A percentile compares a stretch with the other conserved stretches of the same genome.
Conservation (phyloP, 2,113 vertebrate genomes). For the Pyrgilauda ruficollis region DNA sequence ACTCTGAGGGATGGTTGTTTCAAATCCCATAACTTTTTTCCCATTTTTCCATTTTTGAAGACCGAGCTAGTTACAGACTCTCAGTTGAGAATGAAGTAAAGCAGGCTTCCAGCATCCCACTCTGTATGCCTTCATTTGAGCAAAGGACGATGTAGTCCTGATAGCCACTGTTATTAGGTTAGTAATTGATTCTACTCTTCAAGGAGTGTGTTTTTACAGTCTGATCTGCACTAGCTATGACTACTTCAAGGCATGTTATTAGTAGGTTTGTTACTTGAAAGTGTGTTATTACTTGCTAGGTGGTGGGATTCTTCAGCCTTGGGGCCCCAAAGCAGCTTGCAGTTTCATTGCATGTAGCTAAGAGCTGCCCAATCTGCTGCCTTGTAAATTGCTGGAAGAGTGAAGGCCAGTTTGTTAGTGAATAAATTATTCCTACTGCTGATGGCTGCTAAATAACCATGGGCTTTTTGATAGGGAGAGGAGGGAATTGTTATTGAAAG, state of each 20-base stretch:
- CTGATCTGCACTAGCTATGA: neutral
- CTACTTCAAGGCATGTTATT: neutral
- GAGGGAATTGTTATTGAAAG: neutral
- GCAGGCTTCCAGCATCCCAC: neutral
- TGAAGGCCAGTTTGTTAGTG: neutral
- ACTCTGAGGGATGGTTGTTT: neutral
- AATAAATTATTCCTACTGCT: neutral
- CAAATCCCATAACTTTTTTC: neutral
- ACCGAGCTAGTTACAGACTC: neutral
- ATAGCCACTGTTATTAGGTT: neutral
- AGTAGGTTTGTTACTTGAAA: neutral
- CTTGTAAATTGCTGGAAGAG: neutral
- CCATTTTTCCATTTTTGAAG: neutral
- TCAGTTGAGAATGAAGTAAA: neutral
- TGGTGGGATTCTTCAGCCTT: neutral
- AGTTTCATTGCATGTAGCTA: neutral
- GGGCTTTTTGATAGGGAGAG: neutral
- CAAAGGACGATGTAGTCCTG: neutral
- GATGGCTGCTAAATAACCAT: neutral
- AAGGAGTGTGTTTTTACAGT: neutral
- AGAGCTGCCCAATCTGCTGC: neutral
- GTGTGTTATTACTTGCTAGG: neutral
- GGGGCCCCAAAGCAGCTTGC: accelerated
- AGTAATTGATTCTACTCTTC: neutral
- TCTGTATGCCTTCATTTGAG: neutral